These are phyloP conservation scores for Willowsia nigromaculata DNA, from an alignment of 2,888 invertebrate genomes.

Conservation along the genomic window DNA sequence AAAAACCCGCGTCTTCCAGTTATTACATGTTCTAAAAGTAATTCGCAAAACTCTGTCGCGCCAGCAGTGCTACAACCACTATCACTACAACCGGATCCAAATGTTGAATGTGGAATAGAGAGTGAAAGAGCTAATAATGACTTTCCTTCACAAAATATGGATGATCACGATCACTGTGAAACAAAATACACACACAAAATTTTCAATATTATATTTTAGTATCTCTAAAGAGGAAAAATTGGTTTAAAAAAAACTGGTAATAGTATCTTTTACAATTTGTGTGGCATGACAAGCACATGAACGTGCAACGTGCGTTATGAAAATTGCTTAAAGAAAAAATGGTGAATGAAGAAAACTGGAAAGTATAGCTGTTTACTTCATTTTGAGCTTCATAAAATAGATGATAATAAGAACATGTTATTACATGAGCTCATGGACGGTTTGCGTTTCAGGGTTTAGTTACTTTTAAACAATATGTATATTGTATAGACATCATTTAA, in stretches of 20 bases:
- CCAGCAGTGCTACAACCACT: not conserved
- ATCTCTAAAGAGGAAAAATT: not conserved
- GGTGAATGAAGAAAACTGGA: not conserved
- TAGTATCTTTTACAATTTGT: not conserved
- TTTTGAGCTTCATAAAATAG: not conserved
- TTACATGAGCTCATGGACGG: too few species aligned
- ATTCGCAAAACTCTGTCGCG: not conserved
- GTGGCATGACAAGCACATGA: not conserved
- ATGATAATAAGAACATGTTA: too few species aligned
- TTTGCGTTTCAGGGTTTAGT: too few species aligned
- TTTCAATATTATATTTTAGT: not conserved
- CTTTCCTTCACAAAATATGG: conserved; percentile 14
- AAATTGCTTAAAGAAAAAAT: not conserved
- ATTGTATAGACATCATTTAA: too few species aligned
- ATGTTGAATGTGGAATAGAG: not conserved
- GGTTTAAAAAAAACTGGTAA: not conserved
- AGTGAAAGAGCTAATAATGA: not conserved
- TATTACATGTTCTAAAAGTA: not conserved
- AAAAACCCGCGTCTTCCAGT: not conserved
- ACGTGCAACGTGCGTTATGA: not conserved
- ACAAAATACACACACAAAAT: not conserved
- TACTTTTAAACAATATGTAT: too few species aligned
- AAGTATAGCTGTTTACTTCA: not conserved
- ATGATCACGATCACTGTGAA: conserved; percentile 55
- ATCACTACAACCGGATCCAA: not conserved